phyloP scores from a whole-genome alignment of 1,140 invertebrate genomes.

The Goniozus legneri region DNA sequence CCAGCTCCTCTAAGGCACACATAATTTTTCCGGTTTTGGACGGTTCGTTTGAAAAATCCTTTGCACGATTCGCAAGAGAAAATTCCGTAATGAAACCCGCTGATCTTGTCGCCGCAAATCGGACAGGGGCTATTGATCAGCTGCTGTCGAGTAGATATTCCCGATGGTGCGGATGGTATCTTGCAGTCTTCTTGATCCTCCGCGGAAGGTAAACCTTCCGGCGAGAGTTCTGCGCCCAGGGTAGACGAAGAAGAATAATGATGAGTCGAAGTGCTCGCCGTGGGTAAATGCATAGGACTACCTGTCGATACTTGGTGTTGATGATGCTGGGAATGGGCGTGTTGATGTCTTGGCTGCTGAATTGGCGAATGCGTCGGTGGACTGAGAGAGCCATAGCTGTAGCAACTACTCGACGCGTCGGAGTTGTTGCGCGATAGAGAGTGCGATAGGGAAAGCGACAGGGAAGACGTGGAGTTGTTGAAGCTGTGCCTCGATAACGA shows the following conservation, averaged over 20 bases:
- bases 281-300: constrained; percentile 53
- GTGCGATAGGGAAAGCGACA: constrained; percentile 66
- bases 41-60: constrained; percentile 97
- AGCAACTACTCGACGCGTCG: constrained; percentile 82
- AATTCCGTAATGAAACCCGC: constrained; percentile 93
- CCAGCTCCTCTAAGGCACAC: constrained; percentile 86
- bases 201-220: constrained; percentile 28
- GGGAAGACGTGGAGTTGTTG: constrained; percentile 50
- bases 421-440: constrained; percentile 84
- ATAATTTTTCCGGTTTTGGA: constrained; percentile 97
- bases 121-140: constrained; percentile 82
- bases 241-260: constrained; percentile 33
- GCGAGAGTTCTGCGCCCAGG: constrained; percentile 30
- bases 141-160: constrained; percentile 79
- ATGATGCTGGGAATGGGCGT: constrained; percentile 43
- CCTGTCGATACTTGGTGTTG: constrained; percentile 47
- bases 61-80: constrained; percentile 97
- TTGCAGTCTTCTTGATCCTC: constrained; percentile 51
- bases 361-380: constrained; percentile 84
- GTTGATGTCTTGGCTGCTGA: constrained; percentile 55
- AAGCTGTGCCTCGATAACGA: constrained; percentile 51
- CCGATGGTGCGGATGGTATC: constrained; percentile 62
- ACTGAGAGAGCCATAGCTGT: constrained; percentile 72
- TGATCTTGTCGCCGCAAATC: constrained; percentile 93
- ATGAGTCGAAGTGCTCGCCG: constrained; percentile 25